Base-by-base conservation (phyloP, 2,888 invertebrate species). In the Isotomurus palustris region DNA sequence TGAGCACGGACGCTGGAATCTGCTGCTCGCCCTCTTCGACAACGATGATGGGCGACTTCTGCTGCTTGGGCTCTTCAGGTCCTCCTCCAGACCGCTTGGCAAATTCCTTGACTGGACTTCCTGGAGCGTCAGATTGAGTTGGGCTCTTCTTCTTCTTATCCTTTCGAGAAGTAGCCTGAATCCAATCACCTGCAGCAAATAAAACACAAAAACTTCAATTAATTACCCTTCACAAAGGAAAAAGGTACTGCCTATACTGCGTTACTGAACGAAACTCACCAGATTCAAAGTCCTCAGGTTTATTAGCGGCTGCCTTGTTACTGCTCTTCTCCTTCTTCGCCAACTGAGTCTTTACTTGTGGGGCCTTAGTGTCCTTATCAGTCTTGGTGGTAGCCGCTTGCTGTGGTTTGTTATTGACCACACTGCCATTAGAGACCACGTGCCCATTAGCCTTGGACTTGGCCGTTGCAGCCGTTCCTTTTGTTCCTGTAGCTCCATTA, bases 121-220 rank as follows among this genome's bases (percentile, higher is more conserved):
- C 25, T 45, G 14, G 5, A 27, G 84, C 84, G 62, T 79, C 76
- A 50, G 79, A 78, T 60, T 74, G n/a, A n/a, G n/a, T 74, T 68
- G 78, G 78, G 32, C 65, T 48, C 44, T 71, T 71, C 50, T 71
- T 70, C 73, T 87, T 87, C 74, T 86, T 87, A 61, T 87, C 87
- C 71, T 83, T 80, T 75, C 84, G 79, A 72, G 84, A 81, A 61
- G 84, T 77, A 67, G 86, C 84, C 81, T 77, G 78, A 61, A 87
- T 84, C 88, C 88, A 88, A 49, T 83, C 81, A 43, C 79, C 80
- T 79, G 60, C 28, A 35, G 10, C 8, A 25, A 28, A 19, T 24
- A 14, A 32, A 49, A 38, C 12, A n/a, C 17, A 6, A 40, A 40
- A 14, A 40, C 10, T 19, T 40, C 40, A 14, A 40, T 6, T 40